These are phyloP conservation scores for Bombus vancouverensis DNA, from an alignment of 1,140 invertebrate genomes.

Conservation along the genomic window DNA sequence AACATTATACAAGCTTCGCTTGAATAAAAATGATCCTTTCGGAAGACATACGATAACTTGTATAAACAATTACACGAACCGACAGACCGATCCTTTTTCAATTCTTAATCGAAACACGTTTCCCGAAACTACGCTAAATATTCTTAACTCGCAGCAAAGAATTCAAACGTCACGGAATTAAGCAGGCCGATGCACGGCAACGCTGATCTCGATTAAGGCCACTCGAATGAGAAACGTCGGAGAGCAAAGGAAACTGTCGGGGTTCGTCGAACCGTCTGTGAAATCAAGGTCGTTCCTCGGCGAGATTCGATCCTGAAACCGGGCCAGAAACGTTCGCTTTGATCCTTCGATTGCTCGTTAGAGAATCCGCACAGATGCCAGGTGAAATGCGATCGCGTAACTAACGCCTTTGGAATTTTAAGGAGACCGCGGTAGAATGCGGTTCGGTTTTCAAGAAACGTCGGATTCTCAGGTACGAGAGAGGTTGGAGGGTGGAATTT, in stretches of 20 bases:
- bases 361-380: neutral
- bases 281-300: constrained; percentile 27
- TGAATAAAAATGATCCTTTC: too few species aligned
- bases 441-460: constrained; percentile 18
- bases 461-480: too few species aligned
- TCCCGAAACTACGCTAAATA: too few species aligned
- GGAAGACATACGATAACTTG: too few species aligned
- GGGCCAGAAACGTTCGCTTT: constrained; percentile 6
- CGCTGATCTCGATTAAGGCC: neutral
- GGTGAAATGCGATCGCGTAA: constrained; percentile 19
- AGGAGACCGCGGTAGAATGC: neutral
- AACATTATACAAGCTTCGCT: too few species aligned
- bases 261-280: neutral
- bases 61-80: too few species aligned
- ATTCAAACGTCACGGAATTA: neutral
- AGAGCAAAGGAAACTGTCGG: neutral
- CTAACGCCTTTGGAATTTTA: constrained; percentile 19
- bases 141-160: neutral
- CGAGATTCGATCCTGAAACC: constrained; percentile 11
- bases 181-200: too few species aligned
- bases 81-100: too few species aligned
- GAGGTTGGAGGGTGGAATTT: constrained; percentile 15
- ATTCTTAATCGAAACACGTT: too few species aligned
- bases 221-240: neutral
- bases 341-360: constrained; percentile 27